Evolutionary conservation across 1,140 invertebrate genomes (phyloP), one percentile per base, ranked within the genome.

Genomic region (Eubasilissa regina): DNA sequence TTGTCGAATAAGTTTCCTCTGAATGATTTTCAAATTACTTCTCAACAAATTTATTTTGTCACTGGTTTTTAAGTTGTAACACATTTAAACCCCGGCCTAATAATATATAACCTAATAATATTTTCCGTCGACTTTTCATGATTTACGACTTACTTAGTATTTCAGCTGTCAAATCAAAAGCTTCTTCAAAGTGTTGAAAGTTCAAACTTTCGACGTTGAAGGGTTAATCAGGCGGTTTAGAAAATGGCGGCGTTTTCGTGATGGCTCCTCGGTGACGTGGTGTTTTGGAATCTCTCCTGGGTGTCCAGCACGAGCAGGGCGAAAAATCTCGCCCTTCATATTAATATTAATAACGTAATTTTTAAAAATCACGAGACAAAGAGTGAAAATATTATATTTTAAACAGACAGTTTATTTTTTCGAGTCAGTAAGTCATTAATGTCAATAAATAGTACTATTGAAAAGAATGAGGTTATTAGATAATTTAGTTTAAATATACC

Each of bases 101-200:
- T 35, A 35, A 35, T 35, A 35, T 35, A 35, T 3, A 35, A 35
- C 25, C 25, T 35, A 35, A 35, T 35, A 35, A 35, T 35, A 35
- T 35, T 35, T 35, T 35, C 25, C n/a, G 12, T 44, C 64, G 43
- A 68, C 15, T 45, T 51, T 51, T 68, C 43, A 47, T 68, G 64
- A 68, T 68, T 68, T 68, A 68, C 64, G 64, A 68, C 64, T 68
- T 68, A 45, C n/a, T 68, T 68, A 48, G 44, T 45, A 68, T 68
- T 68, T 68, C 64, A 48, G 64, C 64, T 68, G 64, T 68, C 64
- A 68, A 68, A 68, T 68, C 64, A 47, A 44, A 68, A 68, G 64
- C 64, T 44, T 68, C 68, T 73, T 55, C 68, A 73, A 55, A 73
- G 68, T 73, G 68, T 73, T 73, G 68, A 73, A 73, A 73, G 68